Evolutionary conservation across 2,113 vertebrate species (phyloP), one percentile per base, ranked within the genome.

Genomic region (Apaloderma vittatum): DNA sequence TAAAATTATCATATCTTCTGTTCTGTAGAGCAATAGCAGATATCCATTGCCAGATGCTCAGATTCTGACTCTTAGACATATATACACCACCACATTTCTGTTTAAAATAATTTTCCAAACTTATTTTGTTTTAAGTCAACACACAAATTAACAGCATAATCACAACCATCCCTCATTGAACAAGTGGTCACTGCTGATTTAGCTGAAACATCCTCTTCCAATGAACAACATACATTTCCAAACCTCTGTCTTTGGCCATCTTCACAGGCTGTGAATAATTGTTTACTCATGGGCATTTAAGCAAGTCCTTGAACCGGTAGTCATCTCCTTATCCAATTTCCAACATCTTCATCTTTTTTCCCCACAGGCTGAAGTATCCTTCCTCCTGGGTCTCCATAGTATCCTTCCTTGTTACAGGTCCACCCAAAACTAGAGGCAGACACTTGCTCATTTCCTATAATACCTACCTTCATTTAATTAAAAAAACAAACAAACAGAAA

Each of bases 1-100:
- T 97, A 57, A 97, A 97, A 96, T 96, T 86, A 74, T 95, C 92
- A 97, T 96, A 96, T 95, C 74, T 91, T 96, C 77, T 94, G 68
- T 96, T 97, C 86, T 86, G 63, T 90, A 86, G 65, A 85, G 79
- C 79, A 73, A 45, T 57, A 87, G 93, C 86, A 86, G 90, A 94
- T 96, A 97, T 52, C 96, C 57, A 49, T 80, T 90, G 80, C 90
- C 40, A 88, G 30, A 5, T 66, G 83, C 65, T 54, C 84, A 27
- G 40, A 66, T 72, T 83, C 54, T 65, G 45, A 57, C 43, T 48
- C 51, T 54, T 58, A 27, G 27, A 55, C 24, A 26, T 6, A 76
- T 67, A 34, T 1, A 20, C 57, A 37, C 19, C 15, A 29, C 34
- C 34, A 68, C 26, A 34, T 88, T 79, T 79, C 34, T 76, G 34